Evolutionary conservation across 2,113 vertebrate genomes (phyloP).

Genomic region (Eudorcas thomsonii): DNA sequence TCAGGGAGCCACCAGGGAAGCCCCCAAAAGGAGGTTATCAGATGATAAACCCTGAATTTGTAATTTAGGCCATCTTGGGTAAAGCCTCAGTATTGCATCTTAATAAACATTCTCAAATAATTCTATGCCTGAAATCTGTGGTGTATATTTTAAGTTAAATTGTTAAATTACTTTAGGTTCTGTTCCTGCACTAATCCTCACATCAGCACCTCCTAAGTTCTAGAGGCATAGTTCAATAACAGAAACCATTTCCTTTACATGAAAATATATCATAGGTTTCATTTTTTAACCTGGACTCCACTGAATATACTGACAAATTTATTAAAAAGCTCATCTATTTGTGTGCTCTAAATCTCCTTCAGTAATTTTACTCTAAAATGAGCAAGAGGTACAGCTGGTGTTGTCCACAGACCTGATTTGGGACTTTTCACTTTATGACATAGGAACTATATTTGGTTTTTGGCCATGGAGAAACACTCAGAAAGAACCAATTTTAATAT

Average conservation of each 20-base stretch:
- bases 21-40: not conserved
- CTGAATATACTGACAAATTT: not conserved
- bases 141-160: not conserved
- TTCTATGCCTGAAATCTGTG: not conserved
- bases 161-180: not conserved
- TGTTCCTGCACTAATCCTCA: not conserved
- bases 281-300: not conserved
- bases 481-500: not conserved
- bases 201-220: not conserved
- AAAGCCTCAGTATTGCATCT: not conserved
- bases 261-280: not conserved
- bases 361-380: conserved; percentile 2
- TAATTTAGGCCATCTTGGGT: not conserved
- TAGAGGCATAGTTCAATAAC: not conserved
- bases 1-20: not conserved
- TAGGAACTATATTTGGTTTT: not conserved
- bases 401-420: not conserved
- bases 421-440: not conserved
- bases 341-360: not conserved
- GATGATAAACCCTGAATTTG: not conserved
- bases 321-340: not conserved
- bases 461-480: not conserved
- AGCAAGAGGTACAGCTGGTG: not conserved
- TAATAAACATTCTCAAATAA: not conserved
- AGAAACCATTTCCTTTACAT: not conserved